These are phyloP conservation scores for Triplophysa siluroides DNA, from an alignment of 2,113 vertebrate genomes.

Conservation along the genomic window DNA sequence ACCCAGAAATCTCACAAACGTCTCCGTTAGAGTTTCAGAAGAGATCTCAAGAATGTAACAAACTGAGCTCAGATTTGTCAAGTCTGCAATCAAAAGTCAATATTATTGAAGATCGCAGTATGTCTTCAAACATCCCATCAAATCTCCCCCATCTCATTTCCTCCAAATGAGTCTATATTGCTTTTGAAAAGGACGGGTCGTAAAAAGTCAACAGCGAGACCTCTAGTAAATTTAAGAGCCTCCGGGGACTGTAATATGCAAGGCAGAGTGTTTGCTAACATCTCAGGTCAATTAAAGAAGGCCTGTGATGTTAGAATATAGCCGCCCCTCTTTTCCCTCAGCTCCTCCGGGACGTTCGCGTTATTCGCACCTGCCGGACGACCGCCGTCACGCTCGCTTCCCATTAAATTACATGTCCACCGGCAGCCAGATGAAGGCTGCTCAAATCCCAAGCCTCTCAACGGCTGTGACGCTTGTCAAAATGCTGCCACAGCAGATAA, in stretches of 20 bases:
- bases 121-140: too few species aligned
- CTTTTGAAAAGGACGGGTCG: background rate
- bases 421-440: conserved; percentile 18
- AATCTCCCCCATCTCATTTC: background rate
- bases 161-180: background rate
- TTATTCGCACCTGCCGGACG: conserved; percentile 12
- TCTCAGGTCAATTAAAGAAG: background rate
- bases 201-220: background rate
- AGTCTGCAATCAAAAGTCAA: too few species aligned
- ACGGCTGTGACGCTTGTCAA: conserved; percentile 32
- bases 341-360: background rate
- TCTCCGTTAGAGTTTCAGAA: too few species aligned
- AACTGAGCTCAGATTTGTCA: too few species aligned
- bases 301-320: background rate
- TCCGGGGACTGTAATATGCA: background rate
- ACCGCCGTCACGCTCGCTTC: conserved; percentile 12
- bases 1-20: too few species aligned
- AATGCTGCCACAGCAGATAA: conserved; percentile 29
- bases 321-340: background rate
- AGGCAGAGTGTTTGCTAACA: conserved; percentile 22
- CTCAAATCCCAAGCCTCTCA: conserved; percentile 31
- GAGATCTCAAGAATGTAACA: too few species aligned
- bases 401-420: conserved; percentile 17
- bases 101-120: too few species aligned
- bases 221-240: background rate